phyloP scores from a whole-genome alignment of 2,888 invertebrate genomes.

The Lasioglossum leucozonium region DNA sequence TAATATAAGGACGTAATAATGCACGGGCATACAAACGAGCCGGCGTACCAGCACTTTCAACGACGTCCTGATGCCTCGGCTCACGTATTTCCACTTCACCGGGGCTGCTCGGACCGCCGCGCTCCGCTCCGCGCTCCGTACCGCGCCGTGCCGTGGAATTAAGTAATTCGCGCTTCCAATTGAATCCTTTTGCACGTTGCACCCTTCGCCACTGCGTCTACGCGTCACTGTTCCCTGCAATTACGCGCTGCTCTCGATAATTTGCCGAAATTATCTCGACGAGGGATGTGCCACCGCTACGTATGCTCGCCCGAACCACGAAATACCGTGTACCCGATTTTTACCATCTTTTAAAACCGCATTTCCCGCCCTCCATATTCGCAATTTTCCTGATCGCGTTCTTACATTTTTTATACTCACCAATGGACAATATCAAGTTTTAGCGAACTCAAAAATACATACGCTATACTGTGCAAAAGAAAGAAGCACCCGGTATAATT shows the following conservation, averaged over 20 bases:
- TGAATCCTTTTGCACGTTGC: constrained; percentile 14
- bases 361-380: neutral
- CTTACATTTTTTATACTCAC: neutral
- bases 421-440: too few species aligned
- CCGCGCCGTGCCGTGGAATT: constrained; percentile 16
- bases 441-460: too few species aligned
- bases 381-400: neutral
- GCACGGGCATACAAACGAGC: constrained; percentile 76
- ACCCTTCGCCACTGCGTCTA: neutral
- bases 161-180: constrained; percentile 44
- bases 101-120: constrained; percentile 34
- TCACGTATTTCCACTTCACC: constrained; percentile 46
- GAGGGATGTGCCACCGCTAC: neutral
- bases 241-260: neutral
- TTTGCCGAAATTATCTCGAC: neutral
- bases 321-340: neutral
- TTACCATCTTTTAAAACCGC: neutral
- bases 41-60: constrained; percentile 53
- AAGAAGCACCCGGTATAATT: too few species aligned
- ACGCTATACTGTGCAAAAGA: too few species aligned
- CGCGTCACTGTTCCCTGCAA: constrained; percentile 7
- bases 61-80: constrained; percentile 51
- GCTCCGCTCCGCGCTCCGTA: neutral
- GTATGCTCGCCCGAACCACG: neutral
- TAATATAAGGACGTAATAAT: constrained; percentile 83